Evolutionary conservation across 2,888 invertebrate species (phyloP).

Genomic region (Meloe dianella): DNA sequence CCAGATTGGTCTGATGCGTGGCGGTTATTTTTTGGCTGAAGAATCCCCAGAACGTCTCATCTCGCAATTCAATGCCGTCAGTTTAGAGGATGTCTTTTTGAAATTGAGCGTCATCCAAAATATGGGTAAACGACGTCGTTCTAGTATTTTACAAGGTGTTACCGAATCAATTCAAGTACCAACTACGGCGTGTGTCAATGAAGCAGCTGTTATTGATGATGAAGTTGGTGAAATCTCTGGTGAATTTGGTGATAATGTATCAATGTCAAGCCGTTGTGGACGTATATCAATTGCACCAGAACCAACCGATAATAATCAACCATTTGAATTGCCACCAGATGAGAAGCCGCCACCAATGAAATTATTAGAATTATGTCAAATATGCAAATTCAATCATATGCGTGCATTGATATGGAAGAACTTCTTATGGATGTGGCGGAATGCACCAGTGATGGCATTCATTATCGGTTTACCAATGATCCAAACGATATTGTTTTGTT

Average conservation of each 20-base stretch:
- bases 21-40: conserved; percentile 84
- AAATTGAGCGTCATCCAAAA: conserved; percentile 83
- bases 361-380: conserved; percentile 64
- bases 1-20: conserved; percentile 83
- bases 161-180: conserved; percentile 72
- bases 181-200: conserved; percentile 62
- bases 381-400: conserved; percentile 75
- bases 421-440: conserved; percentile 84
- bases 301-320: conserved; percentile 38
- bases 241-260: conserved; percentile 86
- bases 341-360: conserved; percentile 63
- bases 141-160: conserved; percentile 80
- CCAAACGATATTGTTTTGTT: conserved; percentile 86
- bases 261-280: conserved; percentile 73
- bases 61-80: conserved; percentile 73
- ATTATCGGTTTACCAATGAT: conserved; percentile 84
- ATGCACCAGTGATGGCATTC: conserved; percentile 82
- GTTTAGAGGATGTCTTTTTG: conserved; percentile 81
- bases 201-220: conserved; percentile 66
- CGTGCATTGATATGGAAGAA: conserved; percentile 88
- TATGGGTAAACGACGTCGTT: conserved; percentile 78
- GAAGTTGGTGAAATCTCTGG: conserved; percentile 81
- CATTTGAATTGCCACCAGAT: conserved; percentile 73
- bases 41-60: conserved; percentile 78
- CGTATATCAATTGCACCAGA: conserved; percentile 69